Evolutionary conservation across 2,888 invertebrate genomes (phyloP).

Genomic region (Nomada hirtipes): DNA sequence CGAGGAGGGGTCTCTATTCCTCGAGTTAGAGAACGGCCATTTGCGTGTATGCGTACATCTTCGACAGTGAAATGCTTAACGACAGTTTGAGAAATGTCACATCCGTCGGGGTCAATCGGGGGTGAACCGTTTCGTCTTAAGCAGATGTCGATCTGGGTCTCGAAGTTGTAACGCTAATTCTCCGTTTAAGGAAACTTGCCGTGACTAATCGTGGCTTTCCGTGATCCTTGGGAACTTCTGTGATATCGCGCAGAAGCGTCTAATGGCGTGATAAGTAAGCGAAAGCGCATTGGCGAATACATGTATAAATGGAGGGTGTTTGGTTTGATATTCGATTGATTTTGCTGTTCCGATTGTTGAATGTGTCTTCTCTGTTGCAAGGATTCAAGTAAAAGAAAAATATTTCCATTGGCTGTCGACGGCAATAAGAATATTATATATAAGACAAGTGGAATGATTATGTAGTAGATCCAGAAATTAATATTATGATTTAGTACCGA

Average conservation of each 20-base stretch:
- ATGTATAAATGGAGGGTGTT: not conserved
- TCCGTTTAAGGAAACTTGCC: slow-evolving; percentile 53
- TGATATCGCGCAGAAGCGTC: not conserved
- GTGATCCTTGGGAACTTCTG: slow-evolving; percentile 14
- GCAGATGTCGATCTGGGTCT: slow-evolving; percentile 71
- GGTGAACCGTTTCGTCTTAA: slow-evolving; percentile 70
- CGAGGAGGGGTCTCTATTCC: too few relatives aligned
- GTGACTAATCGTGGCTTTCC: slow-evolving; percentile 43
- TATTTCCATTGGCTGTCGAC: too few relatives aligned
- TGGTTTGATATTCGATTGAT: not conserved
- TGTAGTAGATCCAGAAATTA: too few relatives aligned
- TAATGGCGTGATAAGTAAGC: not conserved
- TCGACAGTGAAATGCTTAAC: slow-evolving; percentile 59
- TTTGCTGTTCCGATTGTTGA: too few relatives aligned
- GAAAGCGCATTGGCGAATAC: too few relatives aligned
- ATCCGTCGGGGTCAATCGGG: slow-evolving; percentile 64
- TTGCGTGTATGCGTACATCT: too few relatives aligned
- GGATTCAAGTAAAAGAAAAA: too few relatives aligned
- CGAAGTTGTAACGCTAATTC: slow-evolving; percentile 64
- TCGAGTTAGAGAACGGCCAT: too few relatives aligned
- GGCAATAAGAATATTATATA: too few relatives aligned
- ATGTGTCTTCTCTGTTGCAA: too few relatives aligned
- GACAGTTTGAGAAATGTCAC: slow-evolving; percentile 73
- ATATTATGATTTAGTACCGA: too few relatives aligned
- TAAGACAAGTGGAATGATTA: too few relatives aligned